Conservation (phyloP, 1,140 invertebrate species). For the Eumaeus atala region DNA sequence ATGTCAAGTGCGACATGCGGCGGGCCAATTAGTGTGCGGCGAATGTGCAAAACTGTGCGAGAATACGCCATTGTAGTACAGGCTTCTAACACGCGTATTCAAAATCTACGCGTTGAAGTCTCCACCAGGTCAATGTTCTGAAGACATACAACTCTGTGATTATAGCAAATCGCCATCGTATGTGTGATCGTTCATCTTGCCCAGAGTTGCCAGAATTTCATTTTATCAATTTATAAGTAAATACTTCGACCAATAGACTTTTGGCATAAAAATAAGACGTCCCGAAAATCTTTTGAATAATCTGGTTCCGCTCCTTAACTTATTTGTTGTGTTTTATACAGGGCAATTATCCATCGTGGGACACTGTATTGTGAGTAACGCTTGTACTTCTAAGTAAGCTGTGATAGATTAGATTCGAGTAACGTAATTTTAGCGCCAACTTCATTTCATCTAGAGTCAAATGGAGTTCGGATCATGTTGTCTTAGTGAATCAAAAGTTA, state of each 20-base stretch:
- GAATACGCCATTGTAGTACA: constrained; percentile 66
- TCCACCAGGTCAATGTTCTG: constrained; percentile 21
- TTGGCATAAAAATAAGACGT: too few relatives aligned
- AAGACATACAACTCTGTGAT: constrained; percentile 34
- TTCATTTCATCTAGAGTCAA: constrained; percentile 50
- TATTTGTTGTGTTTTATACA: constrained; percentile 2
- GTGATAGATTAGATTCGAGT: constrained; percentile 67
- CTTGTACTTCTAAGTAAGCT: constrained; percentile 60
- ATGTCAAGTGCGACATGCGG: constrained; percentile 34
- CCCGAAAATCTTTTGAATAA: neutral
- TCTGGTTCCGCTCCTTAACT: neutral
- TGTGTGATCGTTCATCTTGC: constrained; percentile 33
- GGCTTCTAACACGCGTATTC: constrained; percentile 66
- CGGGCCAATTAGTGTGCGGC: constrained; percentile 38
- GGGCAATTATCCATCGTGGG: constrained; percentile 19
- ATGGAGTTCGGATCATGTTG: constrained; percentile 37
- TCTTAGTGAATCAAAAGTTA: constrained; percentile 36
- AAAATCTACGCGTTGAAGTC: constrained; percentile 57
- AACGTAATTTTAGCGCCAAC: constrained; percentile 41
- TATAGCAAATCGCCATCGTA: constrained; percentile 38
- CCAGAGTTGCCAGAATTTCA: constrained; percentile 18
- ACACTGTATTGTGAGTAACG: constrained; percentile 24
- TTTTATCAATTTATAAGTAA: neutral
- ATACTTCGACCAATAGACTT: too few relatives aligned
- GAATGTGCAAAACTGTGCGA: constrained; percentile 38